Base-by-base conservation (phyloP, 2,113 vertebrate genomes). In the Atractosteus spatula region DNA sequence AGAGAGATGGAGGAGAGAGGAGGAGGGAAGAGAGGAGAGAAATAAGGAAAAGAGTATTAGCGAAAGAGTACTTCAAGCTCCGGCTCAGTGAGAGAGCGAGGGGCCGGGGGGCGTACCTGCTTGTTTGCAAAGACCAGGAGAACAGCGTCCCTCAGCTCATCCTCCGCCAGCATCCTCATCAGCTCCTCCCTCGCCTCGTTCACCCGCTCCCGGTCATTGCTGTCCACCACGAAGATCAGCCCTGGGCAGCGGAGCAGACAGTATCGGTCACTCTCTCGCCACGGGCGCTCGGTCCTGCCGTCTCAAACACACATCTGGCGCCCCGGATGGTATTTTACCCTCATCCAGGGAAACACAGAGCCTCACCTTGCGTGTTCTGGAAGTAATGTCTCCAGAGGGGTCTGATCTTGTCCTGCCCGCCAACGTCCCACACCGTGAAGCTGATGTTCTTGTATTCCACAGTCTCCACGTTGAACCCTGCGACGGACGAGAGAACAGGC, bases 401-500 rank as follows among this genome's bases (percentile, higher is more conserved):
- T 62, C 96, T 94, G 84, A 98, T 99, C 88, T 99, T 99, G 88
- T 99, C 96, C 89, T 99, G 97, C 85, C 97, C 97, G 74, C 97
- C 96, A 55, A 99, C 97, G 0, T 99, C 97, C 97, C 96, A 99
- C 74, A 98, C 97, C 0, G 96, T 98, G 85, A 99, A 99, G 89
- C 96, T 97, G 87, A 99, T 98, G 86, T 98, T 98, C 92, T 97
- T 99, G 91, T 98, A 98, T 66, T 98, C 97, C 78, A 98, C 96
- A 0, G 96, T 99, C 85, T 98, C 97, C 47, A 98, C 97, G 0
- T 98, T 98, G 84, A 99, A 98, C 3, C 96, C 96, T 98, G 85
- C 8, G 66, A 77, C 65, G 54, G 73, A 55, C 74, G 71, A 47
- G 51, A 42, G 76, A 41, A 29, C 17, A 29, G 17, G 17, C 17